These are phyloP conservation scores for Yponomeuta plumbellus DNA, from an alignment of 2,888 invertebrate genomes.

Conservation along the genomic window DNA sequence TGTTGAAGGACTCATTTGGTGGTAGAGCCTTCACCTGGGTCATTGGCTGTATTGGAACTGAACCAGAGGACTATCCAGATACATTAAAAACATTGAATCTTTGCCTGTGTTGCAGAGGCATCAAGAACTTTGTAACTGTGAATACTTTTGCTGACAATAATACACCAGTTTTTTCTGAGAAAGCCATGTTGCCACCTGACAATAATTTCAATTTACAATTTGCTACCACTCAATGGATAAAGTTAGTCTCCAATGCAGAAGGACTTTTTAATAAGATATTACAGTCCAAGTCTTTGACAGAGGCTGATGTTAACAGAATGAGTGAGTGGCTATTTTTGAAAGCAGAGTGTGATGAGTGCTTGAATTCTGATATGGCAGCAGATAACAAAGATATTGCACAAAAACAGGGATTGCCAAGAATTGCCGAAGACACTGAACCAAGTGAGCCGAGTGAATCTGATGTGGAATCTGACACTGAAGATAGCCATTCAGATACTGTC, in stretches of 20 bases:
- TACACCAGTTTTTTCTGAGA: slow-evolving; percentile 71
- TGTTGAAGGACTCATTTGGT: slow-evolving; percentile 84
- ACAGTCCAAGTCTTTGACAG: slow-evolving; percentile 81
- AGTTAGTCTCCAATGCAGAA: slow-evolving; percentile 89
- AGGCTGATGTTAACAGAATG: slow-evolving; percentile 83
- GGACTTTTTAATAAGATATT: slow-evolving; percentile 87
- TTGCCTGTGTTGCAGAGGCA: slow-evolving; percentile 80
- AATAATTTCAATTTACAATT: slow-evolving; percentile 84
- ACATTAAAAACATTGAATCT: slow-evolving; percentile 82
- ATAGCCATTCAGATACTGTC: slow-evolving; percentile 78
- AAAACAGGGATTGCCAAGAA: slow-evolving; percentile 67
- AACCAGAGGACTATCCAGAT: slow-evolving; percentile 80
- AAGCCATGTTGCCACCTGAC: slow-evolving; percentile 47
- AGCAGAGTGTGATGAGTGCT: slow-evolving; percentile 91
- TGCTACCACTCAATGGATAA: slow-evolving; percentile 88
- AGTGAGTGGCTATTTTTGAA: slow-evolving; percentile 90
- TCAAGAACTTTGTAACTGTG: slow-evolving; percentile 83
- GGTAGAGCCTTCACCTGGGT: slow-evolving; percentile 85
- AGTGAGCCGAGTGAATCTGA: slow-evolving; percentile 78
- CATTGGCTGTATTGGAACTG: slow-evolving; percentile 83
- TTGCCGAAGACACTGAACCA: slow-evolving; percentile 74
- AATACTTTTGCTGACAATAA: slow-evolving; percentile 82
- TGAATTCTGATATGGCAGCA: slow-evolving; percentile 73
- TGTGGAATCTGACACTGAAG: slow-evolving; percentile 78
- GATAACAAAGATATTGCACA: slow-evolving; percentile 60